Evolutionary conservation across 2,888 invertebrate genomes (phyloP).

Genomic region (Chirona hameri): DNA sequence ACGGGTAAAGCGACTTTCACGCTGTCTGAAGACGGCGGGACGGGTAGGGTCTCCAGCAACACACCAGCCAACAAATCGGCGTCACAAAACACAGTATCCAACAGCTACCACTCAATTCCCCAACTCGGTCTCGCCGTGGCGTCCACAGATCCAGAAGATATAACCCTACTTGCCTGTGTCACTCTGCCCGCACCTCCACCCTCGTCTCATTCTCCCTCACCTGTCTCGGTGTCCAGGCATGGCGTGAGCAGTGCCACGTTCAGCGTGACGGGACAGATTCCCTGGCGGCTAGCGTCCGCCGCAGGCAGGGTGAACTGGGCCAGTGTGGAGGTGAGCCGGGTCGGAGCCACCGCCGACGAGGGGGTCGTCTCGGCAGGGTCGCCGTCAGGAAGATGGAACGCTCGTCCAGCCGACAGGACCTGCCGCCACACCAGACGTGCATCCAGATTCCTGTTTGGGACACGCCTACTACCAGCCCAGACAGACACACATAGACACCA

Average conservation of each 20-base stretch:
- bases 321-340: background rate
- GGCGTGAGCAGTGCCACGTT: slow-evolving; percentile 6
- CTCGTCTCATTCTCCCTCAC: background rate
- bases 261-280: slow-evolving; percentile 1
- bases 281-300: background rate
- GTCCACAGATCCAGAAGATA: too few relatives aligned
- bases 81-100: too few relatives aligned
- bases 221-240: background rate
- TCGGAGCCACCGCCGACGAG: background rate
- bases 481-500: too few relatives aligned
- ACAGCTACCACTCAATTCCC: too few relatives aligned
- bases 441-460: too few relatives aligned
- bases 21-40: too few relatives aligned
- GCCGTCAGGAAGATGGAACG: background rate
- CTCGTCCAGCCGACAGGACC: background rate
- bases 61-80: too few relatives aligned
- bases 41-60: too few relatives aligned
- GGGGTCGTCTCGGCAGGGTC: background rate
- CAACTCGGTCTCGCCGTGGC: too few relatives aligned
- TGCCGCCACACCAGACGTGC: background rate
- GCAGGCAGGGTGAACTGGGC: slow-evolving; percentile 3
- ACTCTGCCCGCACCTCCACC: background rate
- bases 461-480: too few relatives aligned
- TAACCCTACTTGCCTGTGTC: too few relatives aligned
- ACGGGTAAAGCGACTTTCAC: too few relatives aligned